Percentiles rank a stretch among this genome's conserved stretches.
These are phyloP conservation scores for Schizopygopsis malacanthus DNA, from an alignment of 2,797 vertebrate genomes.

Conservation along the genomic window DNA sequence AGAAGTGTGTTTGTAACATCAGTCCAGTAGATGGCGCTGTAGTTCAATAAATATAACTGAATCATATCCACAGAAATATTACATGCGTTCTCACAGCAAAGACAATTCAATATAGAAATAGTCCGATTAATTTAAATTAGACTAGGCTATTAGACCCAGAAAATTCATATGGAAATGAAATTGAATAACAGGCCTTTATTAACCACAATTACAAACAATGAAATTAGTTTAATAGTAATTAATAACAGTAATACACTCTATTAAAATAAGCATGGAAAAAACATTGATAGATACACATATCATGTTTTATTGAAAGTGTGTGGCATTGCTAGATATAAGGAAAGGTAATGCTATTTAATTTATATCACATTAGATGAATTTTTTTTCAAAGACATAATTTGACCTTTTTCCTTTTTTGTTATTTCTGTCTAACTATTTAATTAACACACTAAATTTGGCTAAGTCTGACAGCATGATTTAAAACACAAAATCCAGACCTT, in stretches of 20 bases:
- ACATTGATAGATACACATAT: background rate
- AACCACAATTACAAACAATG: background rate
- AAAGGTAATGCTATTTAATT: background rate
- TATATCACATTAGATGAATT: background rate
- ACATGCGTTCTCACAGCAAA: background rate
- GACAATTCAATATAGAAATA: background rate
- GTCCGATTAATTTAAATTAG: background rate
- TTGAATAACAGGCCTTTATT: background rate
- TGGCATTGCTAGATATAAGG: background rate
- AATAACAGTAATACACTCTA: background rate
- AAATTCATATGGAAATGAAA: background rate
- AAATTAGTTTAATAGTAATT: background rate
- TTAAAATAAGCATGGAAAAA: background rate
- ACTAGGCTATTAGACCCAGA: background rate
- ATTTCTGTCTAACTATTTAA: background rate
- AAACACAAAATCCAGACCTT: background rate
- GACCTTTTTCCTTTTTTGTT: background rate
- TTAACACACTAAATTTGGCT: background rate
- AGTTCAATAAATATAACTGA: background rate
- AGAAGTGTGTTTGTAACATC: background rate
- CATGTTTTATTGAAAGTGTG: background rate
- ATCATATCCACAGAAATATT: background rate
- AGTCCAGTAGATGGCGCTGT: conserved; percentile 21
- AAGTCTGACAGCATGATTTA: background rate
- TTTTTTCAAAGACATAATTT: background rate